Conservation (phyloP, 2,888 invertebrate genomes). For the Pachydiplax longipennis region DNA sequence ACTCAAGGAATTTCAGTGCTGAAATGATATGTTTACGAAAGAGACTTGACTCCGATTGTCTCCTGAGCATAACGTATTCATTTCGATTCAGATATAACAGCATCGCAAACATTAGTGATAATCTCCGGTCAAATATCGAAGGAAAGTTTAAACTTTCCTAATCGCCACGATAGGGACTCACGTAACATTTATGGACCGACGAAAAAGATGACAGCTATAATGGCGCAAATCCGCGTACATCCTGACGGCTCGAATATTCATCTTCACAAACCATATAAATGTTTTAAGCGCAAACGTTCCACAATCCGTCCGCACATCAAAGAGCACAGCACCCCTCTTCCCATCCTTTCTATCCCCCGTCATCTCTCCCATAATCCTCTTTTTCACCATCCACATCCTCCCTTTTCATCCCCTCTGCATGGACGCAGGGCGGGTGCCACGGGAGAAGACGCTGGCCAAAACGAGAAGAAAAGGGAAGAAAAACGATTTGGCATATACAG, state of each 20-base stretch:
- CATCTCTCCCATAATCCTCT: neutral
- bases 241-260: neutral
- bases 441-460: neutral
- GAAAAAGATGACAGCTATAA: too few relatives aligned
- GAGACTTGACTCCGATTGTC: too few relatives aligned
- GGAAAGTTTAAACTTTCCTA: too few relatives aligned
- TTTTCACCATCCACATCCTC: neutral
- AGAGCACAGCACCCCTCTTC: neutral
- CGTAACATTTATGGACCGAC: too few relatives aligned
- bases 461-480: neutral
- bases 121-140: too few relatives aligned
- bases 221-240: neutral
- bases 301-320: neutral
- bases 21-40: too few relatives aligned
- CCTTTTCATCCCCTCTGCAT: neutral
- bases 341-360: neutral
- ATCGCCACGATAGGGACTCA: too few relatives aligned
- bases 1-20: too few relatives aligned
- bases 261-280: neutral
- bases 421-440: neutral
- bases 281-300: neutral
- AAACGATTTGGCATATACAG: neutral
- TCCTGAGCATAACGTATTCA: too few relatives aligned
- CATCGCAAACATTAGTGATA: too few relatives aligned
- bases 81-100: too few relatives aligned